Evolutionary conservation across 1,140 invertebrate genomes (phyloP).

Genomic region (Cyclargus thomasi): DNA sequence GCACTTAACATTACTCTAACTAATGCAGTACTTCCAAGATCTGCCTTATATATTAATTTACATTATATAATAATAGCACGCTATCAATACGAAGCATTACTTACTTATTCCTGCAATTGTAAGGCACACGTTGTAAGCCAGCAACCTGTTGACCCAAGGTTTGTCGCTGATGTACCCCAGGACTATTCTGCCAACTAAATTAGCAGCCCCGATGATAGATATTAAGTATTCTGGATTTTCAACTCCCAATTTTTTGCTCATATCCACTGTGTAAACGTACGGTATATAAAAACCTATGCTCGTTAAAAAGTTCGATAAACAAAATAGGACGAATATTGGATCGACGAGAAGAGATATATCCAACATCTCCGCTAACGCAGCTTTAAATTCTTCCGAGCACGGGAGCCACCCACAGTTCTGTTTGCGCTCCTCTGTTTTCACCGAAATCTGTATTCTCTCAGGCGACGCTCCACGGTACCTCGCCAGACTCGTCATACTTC

Average conservation of each 20-base stretch:
- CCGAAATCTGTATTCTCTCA: slow-evolving; percentile 49
- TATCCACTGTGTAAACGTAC: slow-evolving; percentile 87
- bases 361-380: slow-evolving; percentile 88
- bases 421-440: slow-evolving; percentile 38
- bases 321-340: slow-evolving; percentile 92
- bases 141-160: slow-evolving; percentile 89
- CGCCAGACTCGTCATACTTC: slow-evolving; percentile 79
- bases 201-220: slow-evolving; percentile 88
- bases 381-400: slow-evolving; percentile 77
- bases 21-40: too few relatives aligned
- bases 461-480: slow-evolving; percentile 57
- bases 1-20: too few relatives aligned
- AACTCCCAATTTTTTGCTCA: slow-evolving; percentile 78
- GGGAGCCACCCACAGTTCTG: slow-evolving; percentile 76
- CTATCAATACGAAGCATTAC: too few relatives aligned
- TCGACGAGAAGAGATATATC: slow-evolving; percentile 89
- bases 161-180: slow-evolving; percentile 91
- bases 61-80: too few relatives aligned
- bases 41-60: too few relatives aligned
- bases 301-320: slow-evolving; percentile 95
- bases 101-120: slow-evolving; percentile 89
- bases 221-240: slow-evolving; percentile 79
- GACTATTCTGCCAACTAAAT: slow-evolving; percentile 90
- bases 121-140: slow-evolving; percentile 91
- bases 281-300: slow-evolving; percentile 98